These are phyloP conservation scores for Galaxias olidus DNA, from an alignment of 2,797 vertebrate genomes.

Conservation along the genomic window DNA sequence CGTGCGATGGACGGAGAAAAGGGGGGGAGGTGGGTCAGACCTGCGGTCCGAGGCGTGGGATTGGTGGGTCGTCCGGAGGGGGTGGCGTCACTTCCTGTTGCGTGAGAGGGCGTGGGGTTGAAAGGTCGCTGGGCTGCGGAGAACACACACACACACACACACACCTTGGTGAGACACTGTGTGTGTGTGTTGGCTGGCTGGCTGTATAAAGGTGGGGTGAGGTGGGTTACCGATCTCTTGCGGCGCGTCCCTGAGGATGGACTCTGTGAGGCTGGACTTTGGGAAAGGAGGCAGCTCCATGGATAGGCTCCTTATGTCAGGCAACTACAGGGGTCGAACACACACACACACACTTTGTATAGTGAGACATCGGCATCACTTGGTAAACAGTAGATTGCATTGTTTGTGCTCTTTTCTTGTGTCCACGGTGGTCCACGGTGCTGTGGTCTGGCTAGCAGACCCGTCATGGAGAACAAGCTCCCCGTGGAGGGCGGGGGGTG, in stretches of 20 bases:
- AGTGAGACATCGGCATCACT: neutral
- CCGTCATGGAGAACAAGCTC: no score
- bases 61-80: slow-evolving; percentile 40
- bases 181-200: neutral
- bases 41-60: slow-evolving; percentile 44
- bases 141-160: slow-evolving; percentile 28
- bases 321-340: slow-evolving; percentile 43
- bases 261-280: slow-evolving; percentile 37
- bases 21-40: slow-evolving; percentile 35
- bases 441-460: neutral
- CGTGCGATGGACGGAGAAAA: neutral
- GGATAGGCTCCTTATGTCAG: slow-evolving; percentile 65
- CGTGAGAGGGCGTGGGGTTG: slow-evolving; percentile 50
- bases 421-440: neutral
- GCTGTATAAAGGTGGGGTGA: neutral
- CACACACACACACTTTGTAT: slow-evolving; percentile 2
- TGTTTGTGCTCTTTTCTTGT: no score
- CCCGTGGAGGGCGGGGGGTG: no score
- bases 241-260: slow-evolving; percentile 28
- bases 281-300: slow-evolving; percentile 65
- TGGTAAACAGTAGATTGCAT: neutral
- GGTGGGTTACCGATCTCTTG: slow-evolving; percentile 38
- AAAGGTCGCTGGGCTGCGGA: slow-evolving; percentile 43
- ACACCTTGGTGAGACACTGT: neutral
- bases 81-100: slow-evolving; percentile 26